Evolutionary conservation across 2,888 invertebrate genomes (phyloP), one percentile per base, ranked within the genome.

Genomic region (Ormyrus pomaceus): DNA sequence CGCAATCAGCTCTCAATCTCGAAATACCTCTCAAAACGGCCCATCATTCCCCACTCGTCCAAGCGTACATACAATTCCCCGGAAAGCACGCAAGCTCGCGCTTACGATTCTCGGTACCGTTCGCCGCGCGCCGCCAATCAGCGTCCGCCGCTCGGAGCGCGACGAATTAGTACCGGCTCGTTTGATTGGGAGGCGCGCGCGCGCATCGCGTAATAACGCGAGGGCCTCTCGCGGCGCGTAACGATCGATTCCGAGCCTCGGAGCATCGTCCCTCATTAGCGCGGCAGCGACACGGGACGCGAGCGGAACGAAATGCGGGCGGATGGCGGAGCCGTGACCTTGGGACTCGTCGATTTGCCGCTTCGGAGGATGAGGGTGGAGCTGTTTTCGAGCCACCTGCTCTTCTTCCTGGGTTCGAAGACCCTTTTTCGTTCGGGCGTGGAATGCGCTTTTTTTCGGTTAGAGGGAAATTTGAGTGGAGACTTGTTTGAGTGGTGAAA

Each of bases 321-420:
- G 48, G 7, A 48, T 48, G 11, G 5, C 68, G 45, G 53, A 53
- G 73, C 73, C 79, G 66, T 80, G 77, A 77, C 76, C 77, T 78
- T 82, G 64, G 68, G 62, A 53, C 53, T 56, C 77, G 83, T 80
- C 77, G 72, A 83, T 69, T 81, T 76, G 72, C 77, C 61, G 70
- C 74, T 74, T 55, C 46, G 65, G 13, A n/a, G 13, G 65, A 48
- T 7, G 13, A 2, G 65, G 5, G n/a, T 3, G 5, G 55, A 19
- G 69, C 46, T 8, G 56, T 55, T 68, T 10, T 48, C 46, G 45
- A 46, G 56, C 79, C 86, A 87, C 83, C 84, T 86, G 86, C 66
- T 85, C 66, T 85, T 0, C 13, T 13, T 19, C 19, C 19, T 19
- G 19, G 19, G 19, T 19, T 19, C 19, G 19, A 19, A 1, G 19